Evolutionary conservation across 2,888 invertebrate species (phyloP).

Genomic region (Drosophila aldrichi): DNA sequence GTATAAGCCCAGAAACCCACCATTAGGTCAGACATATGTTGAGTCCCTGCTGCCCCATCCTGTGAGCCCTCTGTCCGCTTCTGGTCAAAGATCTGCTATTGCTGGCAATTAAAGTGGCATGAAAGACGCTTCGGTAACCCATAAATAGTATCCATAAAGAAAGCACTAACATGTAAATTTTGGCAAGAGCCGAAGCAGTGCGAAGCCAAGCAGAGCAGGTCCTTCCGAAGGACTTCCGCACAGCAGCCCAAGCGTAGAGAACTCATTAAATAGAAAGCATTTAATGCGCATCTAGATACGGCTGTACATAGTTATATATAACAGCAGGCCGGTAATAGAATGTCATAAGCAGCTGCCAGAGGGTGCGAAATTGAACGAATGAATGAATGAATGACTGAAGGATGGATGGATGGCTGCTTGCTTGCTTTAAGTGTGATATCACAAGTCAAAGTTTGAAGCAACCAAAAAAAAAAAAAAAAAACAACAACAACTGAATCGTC

Average conservation of each 20-base stretch:
- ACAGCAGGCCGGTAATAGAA: conserved; percentile 69
- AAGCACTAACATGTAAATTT: conserved; percentile 71
- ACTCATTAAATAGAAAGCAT: conserved; percentile 82
- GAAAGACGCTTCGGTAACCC: conserved; percentile 56
- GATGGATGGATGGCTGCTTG: conserved; percentile 11
- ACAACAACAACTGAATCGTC: conserved; percentile 24
- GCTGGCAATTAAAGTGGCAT: conserved; percentile 72
- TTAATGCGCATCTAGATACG: conserved; percentile 76
- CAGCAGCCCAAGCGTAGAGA: conserved; percentile 36
- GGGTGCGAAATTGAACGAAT: conserved; percentile 35
- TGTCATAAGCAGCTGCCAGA: conserved; percentile 71
- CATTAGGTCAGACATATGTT: conserved; percentile 58
- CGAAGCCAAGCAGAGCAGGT: neutral
- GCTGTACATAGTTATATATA: conserved; percentile 44
- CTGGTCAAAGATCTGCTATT: conserved; percentile 21
- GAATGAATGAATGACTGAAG: conserved; percentile 23
- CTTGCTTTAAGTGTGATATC: conserved; percentile 60
- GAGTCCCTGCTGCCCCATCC: neutral
- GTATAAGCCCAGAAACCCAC: conserved; percentile 49
- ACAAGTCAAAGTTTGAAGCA: conserved; percentile 72
- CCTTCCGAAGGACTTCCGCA: conserved; percentile 34
- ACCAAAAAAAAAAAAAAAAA: conserved; percentile 19
- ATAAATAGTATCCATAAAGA: conserved; percentile 57
- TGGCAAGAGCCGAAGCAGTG: neutral
- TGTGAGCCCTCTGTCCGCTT: neutral